phyloP scores from a whole-genome alignment of 2,113 vertebrate genomes.

The Eulemur rufifrons region DNA sequence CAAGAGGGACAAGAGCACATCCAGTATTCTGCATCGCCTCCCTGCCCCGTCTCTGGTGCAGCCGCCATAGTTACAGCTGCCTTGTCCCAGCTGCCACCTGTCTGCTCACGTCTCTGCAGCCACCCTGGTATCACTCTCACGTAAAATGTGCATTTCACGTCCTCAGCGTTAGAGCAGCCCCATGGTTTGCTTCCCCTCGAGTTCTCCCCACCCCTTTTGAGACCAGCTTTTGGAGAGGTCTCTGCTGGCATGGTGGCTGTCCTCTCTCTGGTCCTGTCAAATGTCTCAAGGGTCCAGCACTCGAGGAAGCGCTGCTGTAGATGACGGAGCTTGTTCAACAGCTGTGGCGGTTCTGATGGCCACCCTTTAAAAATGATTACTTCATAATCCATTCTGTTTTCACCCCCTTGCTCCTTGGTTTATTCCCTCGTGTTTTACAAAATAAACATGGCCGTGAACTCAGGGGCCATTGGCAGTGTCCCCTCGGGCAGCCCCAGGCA shows the following conservation, averaged over 20 bases:
- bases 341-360: neutral
- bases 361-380: neutral
- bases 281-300: neutral
- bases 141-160: slow-evolving; percentile 43
- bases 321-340: neutral
- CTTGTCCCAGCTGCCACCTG: neutral
- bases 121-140: slow-evolving; percentile 44
- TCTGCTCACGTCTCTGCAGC: slow-evolving; percentile 8
- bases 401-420: neutral
- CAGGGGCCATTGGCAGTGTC: slow-evolving; percentile 44
- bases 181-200: neutral
- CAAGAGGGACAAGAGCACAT: slow-evolving; percentile 60
- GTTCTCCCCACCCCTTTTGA: neutral
- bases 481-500: neutral
- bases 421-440: slow-evolving; percentile 1
- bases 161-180: slow-evolving; percentile 32
- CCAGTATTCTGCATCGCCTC: slow-evolving; percentile 51
- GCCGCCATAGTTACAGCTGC: neutral
- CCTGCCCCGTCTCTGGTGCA: slow-evolving; percentile 59
- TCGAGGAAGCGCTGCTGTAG: neutral
- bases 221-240: neutral
- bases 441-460: slow-evolving; percentile 56
- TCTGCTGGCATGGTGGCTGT: neutral
- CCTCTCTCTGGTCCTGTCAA: fast-evolving
- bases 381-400: neutral